A percentile compares a stretch with the other conserved stretches of the same genome.
phyloP scores from a whole-genome alignment of 2,797 vertebrate genomes.

The Rhinichthys osculus region DNA sequence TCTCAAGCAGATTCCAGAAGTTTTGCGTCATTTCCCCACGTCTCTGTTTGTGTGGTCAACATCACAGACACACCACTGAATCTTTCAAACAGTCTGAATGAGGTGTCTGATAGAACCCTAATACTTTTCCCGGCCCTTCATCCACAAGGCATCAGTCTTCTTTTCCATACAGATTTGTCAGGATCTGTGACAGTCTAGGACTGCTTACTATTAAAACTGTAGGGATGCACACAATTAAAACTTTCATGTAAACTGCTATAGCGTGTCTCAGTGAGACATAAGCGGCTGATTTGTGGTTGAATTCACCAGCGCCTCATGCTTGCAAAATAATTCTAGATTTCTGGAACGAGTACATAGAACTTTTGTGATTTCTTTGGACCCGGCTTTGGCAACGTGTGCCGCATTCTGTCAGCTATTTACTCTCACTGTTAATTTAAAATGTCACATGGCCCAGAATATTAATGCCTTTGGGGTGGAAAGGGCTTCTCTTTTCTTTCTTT shows the following conservation, averaged over 20 bases:
- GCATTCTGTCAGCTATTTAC: constrained; percentile 46
- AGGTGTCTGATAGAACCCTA: constrained; percentile 40
- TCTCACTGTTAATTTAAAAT: constrained; percentile 39
- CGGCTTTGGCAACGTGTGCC: constrained; percentile 2
- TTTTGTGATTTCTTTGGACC: constrained; percentile 46
- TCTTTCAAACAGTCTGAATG: constrained; percentile 48
- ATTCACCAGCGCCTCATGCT: constrained; percentile 13
- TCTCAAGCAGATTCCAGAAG: constrained; percentile 50
- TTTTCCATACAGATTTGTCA: constrained; percentile 26
- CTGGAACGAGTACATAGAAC: constrained; percentile 34
- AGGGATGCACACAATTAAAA: constrained; percentile 34
- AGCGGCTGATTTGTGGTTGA: constrained; percentile 30
- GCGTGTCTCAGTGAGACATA: constrained; percentile 1
- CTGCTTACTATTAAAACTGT: constrained; percentile 30
- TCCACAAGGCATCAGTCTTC: constrained; percentile 39
- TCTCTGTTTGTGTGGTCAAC: constrained; percentile 55
- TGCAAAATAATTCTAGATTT: constrained; percentile 37
- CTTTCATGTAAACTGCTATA: constrained; percentile 11
- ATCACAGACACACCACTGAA: constrained; percentile 45
- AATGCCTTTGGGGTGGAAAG: constrained; percentile 32
- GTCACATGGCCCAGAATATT: constrained; percentile 37
- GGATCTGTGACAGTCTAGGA: constrained; percentile 1
- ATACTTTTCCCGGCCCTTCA: constrained; percentile 38
- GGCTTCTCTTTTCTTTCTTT: constrained; percentile 3
- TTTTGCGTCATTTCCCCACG: constrained; percentile 51